phyloP scores from a whole-genome alignment of 1,140 invertebrate genomes.

The honey bee (Apis mellifera) region Amel_HAv3.1 CM009932.2:15969001-15969500 shows the following conservation, averaged over 20 bases:
- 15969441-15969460: conserved; percentile 69
- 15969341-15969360: conserved; percentile 95
- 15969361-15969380: conserved; percentile 14
- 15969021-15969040: background rate
- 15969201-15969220: conserved; percentile 86
- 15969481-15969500: conserved; percentile 92
- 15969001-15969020: conserved; percentile 66
- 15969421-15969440: too few relatives aligned
- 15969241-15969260: conserved; percentile 74
- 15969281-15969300: conserved; percentile 91
- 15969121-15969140: background rate
- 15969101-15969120: background rate
- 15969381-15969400: background rate
- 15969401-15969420: background rate
- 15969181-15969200: conserved; percentile 86
- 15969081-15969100: too few relatives aligned
- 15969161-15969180: conserved; percentile 89
- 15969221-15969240: conserved; percentile 72
- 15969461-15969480: conserved; percentile 93
- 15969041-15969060: too few relatives aligned
- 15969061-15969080: too few relatives aligned
- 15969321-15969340: conserved; percentile 88
- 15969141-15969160: conserved; percentile 83
- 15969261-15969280: conserved; percentile 74
- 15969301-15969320: conserved; percentile 88